Evolutionary conservation across 2,797 vertebrate species (phyloP), one percentile per base, ranked within the genome.

Genomic region (Ambastaia sidthimunki): DNA sequence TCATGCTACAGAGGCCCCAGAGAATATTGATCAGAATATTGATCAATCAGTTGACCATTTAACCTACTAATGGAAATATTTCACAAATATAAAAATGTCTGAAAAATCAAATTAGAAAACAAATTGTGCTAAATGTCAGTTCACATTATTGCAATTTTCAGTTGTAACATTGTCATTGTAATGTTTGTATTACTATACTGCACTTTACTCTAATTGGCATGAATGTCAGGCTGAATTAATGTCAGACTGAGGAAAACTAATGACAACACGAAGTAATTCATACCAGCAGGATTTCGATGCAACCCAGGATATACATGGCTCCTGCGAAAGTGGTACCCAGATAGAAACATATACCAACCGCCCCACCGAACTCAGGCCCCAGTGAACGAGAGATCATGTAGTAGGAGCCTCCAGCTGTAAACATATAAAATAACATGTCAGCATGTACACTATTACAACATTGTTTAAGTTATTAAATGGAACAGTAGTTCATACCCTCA

Each of bases 371-470:
- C 90, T 99, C 98, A 0, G 98, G 98, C 60, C 98, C 97, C 89
- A 99, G 90, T 0, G 98, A 99, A 67, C 98, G 97, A 0, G 98
- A 99, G 89, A 99, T 99, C 98, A 99, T 99, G 90, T 99, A 99
- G 89, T 99, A 99, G 10, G 98, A 97, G 5, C 98, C 98, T n/a
- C 98, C 98, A 84, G 98, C 98, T 99, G 77, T 50, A 79, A 62
- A 88, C 71, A 90, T 71, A 50, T 88, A 65, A 16, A 85, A n/a
- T 69, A 3, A 82, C 1, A 52, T 79, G 21, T 87, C 47, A 57
- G 4, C 1, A 57, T 16, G 52, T 7, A 41, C 28, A 23, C 3
- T 10, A 3, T 18, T 37, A 34, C 23, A 60, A 28, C 11, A 60
- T 10, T 57, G n/a, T 57, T 57, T 13, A 31, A 70, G 52, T n/a